These are phyloP conservation scores for Acipenser transmontanus DNA, from an alignment of 2,797 vertebrate genomes.

Conservation along the genomic window DNA sequence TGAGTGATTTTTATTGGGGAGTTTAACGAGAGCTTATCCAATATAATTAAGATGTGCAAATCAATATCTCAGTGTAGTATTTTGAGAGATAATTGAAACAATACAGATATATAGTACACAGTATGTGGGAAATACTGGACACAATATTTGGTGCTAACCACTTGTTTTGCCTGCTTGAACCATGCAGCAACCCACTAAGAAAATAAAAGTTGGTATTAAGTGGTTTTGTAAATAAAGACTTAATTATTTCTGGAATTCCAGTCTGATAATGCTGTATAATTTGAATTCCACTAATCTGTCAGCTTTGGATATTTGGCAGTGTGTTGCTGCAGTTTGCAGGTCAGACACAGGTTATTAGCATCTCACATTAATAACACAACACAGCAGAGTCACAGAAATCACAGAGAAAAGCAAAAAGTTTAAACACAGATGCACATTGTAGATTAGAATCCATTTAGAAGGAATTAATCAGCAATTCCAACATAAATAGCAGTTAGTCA, in stretches of 20 bases:
- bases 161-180: conserved; percentile 62
- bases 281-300: too few relatives aligned
- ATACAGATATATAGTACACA: conserved; percentile 41
- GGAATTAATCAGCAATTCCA: conserved; percentile 71
- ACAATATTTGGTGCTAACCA: conserved; percentile 55
- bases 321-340: conserved; percentile 80
- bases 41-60: too few relatives aligned
- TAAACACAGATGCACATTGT: conserved; percentile 80
- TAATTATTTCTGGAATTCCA: too few relatives aligned
- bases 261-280: too few relatives aligned
- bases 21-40: too few relatives aligned
- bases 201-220: too few relatives aligned
- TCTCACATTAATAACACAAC: conserved; percentile 75
- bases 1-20: too few relatives aligned
- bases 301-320: conserved; percentile 32
- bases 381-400: conserved; percentile 70
- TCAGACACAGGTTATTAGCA: conserved; percentile 87
- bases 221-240: too few relatives aligned
- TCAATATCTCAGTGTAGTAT: too few relatives aligned
- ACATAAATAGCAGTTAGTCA: conserved; percentile 87
- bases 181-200: conserved; percentile 58
- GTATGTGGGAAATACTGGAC: conserved; percentile 34
- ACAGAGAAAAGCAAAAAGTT: conserved; percentile 79
- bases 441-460: conserved; percentile 72
- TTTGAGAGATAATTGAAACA: conserved; percentile 27